phyloP scores from a whole-genome alignment of 1,140 invertebrate species.

The Rhagoletis pomonella region DNA sequence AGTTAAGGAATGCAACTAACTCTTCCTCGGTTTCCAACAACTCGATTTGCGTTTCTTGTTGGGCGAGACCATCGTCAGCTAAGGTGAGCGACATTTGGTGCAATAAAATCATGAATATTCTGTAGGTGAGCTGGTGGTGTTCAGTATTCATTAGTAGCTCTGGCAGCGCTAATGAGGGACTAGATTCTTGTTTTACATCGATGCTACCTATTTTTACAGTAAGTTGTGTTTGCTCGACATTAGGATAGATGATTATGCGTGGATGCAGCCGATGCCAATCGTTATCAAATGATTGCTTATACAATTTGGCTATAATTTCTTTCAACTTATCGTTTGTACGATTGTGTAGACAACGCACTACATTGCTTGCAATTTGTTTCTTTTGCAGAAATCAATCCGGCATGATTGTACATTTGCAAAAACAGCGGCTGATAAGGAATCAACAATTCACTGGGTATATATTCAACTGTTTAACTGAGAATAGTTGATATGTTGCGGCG shows the following conservation, averaged over 20 bases:
- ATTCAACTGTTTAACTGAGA: constrained; percentile 65
- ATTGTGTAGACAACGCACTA: constrained; percentile 66
- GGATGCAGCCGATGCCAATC: constrained; percentile 60
- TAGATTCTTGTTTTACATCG: constrained; percentile 56
- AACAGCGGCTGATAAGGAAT: constrained; percentile 63
- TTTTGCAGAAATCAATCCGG: constrained; percentile 52
- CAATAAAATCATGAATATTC: constrained; percentile 65
- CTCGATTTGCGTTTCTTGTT: constrained; percentile 57
- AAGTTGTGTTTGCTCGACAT: background rate
- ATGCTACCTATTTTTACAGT: constrained; percentile 59
- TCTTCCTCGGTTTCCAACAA: constrained; percentile 65
- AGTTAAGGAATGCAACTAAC: constrained; percentile 62
- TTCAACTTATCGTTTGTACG: constrained; percentile 60
- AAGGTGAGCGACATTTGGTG: constrained; percentile 58
- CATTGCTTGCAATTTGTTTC: constrained; percentile 56
- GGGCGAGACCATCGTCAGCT: background rate
- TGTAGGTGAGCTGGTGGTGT: constrained; percentile 64
- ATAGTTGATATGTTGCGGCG: constrained; percentile 59
- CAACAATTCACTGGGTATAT: constrained; percentile 65
- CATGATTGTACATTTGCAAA: constrained; percentile 62
- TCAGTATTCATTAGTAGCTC: constrained; percentile 58
- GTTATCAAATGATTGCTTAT: constrained; percentile 40
- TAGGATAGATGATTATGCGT: constrained; percentile 55
- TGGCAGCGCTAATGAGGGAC: constrained; percentile 56
- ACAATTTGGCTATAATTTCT: constrained; percentile 41